Conservation (phyloP, 2,888 invertebrate species). For the Netelia inedita region DNA sequence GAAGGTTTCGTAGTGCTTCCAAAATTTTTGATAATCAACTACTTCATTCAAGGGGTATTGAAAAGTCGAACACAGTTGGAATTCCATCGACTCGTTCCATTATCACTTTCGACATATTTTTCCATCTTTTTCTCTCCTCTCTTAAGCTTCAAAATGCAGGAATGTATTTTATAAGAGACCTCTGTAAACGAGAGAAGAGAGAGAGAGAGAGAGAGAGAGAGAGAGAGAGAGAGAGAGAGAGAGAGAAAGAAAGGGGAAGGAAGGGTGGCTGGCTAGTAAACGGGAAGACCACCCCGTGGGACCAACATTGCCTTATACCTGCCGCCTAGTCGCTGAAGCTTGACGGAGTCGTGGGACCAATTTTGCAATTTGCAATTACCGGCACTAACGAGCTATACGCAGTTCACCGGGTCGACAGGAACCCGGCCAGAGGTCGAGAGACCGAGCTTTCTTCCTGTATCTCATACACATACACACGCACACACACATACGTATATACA, state of each 20-base stretch:
- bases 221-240: no score
- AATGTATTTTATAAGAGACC: not conserved
- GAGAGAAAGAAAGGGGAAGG: not conserved
- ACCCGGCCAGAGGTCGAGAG: conserved; percentile 23
- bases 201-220: not conserved
- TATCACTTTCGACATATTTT: no score
- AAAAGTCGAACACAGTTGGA: no score
- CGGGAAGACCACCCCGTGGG: conserved; percentile 3
- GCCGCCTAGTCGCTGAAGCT: conserved; percentile 36
- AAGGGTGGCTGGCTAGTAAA: conserved; percentile 7
- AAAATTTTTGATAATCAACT: no score
- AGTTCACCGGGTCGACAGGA: conserved; percentile 26
- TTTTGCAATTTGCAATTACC: conserved; percentile 70
- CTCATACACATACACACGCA: not conserved
- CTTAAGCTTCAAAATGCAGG: not conserved
- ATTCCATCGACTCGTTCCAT: no score
- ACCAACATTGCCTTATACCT: conserved; percentile 22
- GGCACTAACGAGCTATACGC: conserved; percentile 67
- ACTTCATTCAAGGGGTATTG: no score
- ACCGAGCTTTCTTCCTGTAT: not conserved
- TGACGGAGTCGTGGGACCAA: conserved; percentile 54
- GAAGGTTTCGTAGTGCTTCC: no score
- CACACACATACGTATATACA: no score
- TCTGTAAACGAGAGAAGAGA: not conserved
- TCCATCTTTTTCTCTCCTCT: not conserved